Conservation (phyloP, 92 coral and sea anemone genomes). For the Palythoa grandiflora region DNA sequence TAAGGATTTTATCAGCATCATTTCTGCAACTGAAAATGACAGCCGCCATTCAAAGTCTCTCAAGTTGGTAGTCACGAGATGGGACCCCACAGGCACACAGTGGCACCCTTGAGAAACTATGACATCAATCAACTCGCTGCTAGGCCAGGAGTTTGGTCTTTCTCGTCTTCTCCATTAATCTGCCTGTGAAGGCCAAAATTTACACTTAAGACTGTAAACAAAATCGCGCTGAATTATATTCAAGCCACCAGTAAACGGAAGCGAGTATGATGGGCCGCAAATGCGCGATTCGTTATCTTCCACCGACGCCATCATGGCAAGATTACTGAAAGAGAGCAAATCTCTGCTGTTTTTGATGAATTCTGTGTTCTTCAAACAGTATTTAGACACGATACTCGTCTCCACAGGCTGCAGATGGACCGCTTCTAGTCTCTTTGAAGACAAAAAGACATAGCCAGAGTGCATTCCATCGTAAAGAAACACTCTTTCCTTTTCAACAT, state of each 20-base stretch:
- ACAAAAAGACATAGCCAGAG: slow-evolving; percentile 67
- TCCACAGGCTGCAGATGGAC: slow-evolving; percentile 14
- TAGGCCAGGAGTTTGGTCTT: slow-evolving; percentile 70
- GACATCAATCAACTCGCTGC: slow-evolving; percentile 47
- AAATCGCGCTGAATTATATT: slow-evolving; percentile 70
- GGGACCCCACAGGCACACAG: slow-evolving; percentile 81
- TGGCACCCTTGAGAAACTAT: slow-evolving; percentile 73
- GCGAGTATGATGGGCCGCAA: slow-evolving; percentile 74
- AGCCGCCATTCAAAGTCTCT: slow-evolving; percentile 81
- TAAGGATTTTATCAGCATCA: slow-evolving; percentile 63
- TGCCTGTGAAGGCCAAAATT: slow-evolving; percentile 82
- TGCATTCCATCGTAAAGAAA: slow-evolving; percentile 66
- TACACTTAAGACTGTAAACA: slow-evolving; percentile 80
- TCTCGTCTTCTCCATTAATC: slow-evolving; percentile 72
- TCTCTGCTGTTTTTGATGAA: slow-evolving; percentile 64
- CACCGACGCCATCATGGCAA: slow-evolving; percentile 15
- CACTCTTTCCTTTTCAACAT: slow-evolving; percentile 22
- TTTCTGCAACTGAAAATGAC: slow-evolving; percentile 78
- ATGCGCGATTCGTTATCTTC: slow-evolving; percentile 43
- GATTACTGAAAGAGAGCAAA: slow-evolving; percentile 55
- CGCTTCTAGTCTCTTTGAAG: slow-evolving; percentile 14
- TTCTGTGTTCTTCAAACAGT: slow-evolving; percentile 54
- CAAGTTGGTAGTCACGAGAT: slow-evolving; percentile 41
- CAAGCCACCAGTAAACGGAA: slow-evolving; percentile 47
- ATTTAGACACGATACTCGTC: slow-evolving; percentile 24